These are phyloP conservation scores for Eupeodes corollae DNA, from an alignment of 1,140 invertebrate genomes.

Conservation along the genomic window DNA sequence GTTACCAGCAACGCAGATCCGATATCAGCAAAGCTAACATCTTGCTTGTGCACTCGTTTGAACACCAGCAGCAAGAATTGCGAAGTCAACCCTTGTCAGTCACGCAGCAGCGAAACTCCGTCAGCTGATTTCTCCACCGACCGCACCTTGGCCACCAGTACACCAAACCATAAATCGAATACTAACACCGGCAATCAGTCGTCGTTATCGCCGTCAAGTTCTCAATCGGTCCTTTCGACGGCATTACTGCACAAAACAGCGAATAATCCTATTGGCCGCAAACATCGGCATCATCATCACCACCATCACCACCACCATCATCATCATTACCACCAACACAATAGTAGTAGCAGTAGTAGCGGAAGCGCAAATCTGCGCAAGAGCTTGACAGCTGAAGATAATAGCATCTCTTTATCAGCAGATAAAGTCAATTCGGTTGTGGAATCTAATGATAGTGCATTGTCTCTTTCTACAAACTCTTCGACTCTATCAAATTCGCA, in stretches of 20 bases:
- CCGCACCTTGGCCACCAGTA: constrained; percentile 5
- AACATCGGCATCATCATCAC: constrained; percentile 28
- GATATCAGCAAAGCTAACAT: constrained; percentile 38
- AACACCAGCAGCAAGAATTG: constrained; percentile 5
- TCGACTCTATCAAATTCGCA: too few species aligned
- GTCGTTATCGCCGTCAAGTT: too few species aligned
- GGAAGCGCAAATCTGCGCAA: too few species aligned
- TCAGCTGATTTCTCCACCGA: neutral
- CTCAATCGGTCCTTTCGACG: constrained; percentile 7
- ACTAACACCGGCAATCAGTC: neutral
- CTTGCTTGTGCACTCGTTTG: constrained; percentile 37
- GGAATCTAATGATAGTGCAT: too few species aligned
- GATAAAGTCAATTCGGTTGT: too few species aligned
- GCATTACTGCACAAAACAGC: constrained; percentile 26
- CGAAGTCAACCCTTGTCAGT: neutral
- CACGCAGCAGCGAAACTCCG: constrained; percentile 3
- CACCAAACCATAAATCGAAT: constrained; percentile 4
- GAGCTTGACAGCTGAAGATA: too few species aligned
- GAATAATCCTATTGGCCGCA: constrained; percentile 23
- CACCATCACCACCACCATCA: constrained; percentile 27
- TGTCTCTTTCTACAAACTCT: too few species aligned
- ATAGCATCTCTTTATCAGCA: too few species aligned
- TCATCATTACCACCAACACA: constrained; percentile 17
- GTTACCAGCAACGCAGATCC: constrained; percentile 24
- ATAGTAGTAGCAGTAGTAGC: neutral